Percentiles rank a stretch among this genome's conserved stretches.
These are phyloP conservation scores for Myopa tessellatipennis DNA, from an alignment of 2,888 invertebrate species.

Conservation along the genomic window DNA sequence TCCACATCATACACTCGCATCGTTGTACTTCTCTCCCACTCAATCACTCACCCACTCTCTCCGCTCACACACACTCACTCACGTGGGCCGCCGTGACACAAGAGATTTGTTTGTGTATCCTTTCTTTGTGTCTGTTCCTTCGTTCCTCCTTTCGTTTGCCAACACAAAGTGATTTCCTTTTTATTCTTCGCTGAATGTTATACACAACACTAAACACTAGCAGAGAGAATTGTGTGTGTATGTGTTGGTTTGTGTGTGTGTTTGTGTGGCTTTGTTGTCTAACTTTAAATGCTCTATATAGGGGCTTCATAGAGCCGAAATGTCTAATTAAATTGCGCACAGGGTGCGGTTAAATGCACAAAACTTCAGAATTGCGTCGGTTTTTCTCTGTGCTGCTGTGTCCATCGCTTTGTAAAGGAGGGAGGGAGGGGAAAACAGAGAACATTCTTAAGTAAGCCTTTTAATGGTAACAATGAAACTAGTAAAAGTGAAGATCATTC, in stretches of 20 bases:
- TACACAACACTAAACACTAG: no score
- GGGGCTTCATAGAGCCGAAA: constrained; percentile 20
- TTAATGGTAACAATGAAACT: not conserved
- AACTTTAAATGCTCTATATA: constrained; percentile 19
- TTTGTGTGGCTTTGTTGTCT: constrained; percentile 37
- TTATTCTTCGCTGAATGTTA: constrained; percentile 38
- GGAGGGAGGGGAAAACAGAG: not conserved
- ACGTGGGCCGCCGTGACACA: not conserved
- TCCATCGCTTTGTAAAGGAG: not conserved
- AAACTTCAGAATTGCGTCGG: not conserved
- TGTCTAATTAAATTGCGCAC: constrained; percentile 32
- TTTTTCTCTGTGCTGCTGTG: not conserved
- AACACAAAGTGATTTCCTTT: constrained; percentile 55
- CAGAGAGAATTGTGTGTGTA: constrained; percentile 30
- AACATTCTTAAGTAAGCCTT: not conserved
- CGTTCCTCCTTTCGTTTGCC: constrained; percentile 9
- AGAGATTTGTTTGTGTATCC: constrained; percentile 6
- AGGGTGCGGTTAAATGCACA: constrained; percentile 26
- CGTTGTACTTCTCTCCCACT: no score
- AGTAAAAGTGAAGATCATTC: no score
- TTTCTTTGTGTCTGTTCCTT: not conserved
- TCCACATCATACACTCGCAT: no score
- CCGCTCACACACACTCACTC: not conserved
- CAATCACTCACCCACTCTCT: not conserved
- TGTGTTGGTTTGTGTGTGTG: constrained; percentile 22